Conservation (phyloP, 2,797 vertebrate species). For the Anguilla anguilla region DNA sequence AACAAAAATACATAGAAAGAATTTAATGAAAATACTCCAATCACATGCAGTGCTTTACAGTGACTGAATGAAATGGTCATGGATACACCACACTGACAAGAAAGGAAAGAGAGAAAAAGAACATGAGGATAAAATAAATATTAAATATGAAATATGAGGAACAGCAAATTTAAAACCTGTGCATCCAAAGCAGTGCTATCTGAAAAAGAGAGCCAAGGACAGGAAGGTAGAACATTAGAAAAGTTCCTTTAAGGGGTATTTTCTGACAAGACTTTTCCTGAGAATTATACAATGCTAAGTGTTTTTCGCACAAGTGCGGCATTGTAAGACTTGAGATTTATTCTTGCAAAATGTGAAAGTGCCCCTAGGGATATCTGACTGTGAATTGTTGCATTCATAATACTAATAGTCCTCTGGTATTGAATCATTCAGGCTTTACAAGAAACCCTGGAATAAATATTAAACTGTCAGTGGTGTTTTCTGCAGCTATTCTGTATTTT, state of each 20-base stretch:
- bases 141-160: slow-evolving; percentile 70
- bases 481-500: neutral
- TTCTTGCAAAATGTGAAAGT: neutral
- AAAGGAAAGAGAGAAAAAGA: slow-evolving; percentile 48
- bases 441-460: neutral
- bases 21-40: slow-evolving; percentile 28
- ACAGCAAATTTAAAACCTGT: slow-evolving; percentile 87
- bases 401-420: neutral
- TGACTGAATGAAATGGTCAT: slow-evolving; percentile 59
- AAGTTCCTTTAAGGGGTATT: slow-evolving; percentile 44
- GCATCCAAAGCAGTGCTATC: slow-evolving; percentile 93
- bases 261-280: slow-evolving; percentile 12
- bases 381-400: slow-evolving; percentile 1
- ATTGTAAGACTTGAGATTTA: slow-evolving; percentile 47
- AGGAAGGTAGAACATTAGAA: slow-evolving; percentile 76
- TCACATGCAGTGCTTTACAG: slow-evolving; percentile 75
- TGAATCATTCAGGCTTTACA: slow-evolving; percentile 15
- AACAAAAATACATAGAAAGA: slow-evolving; percentile 27
- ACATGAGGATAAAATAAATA: slow-evolving; percentile 67
- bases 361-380: neutral
- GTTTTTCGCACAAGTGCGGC: slow-evolving; percentile 37
- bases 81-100: slow-evolving; percentile 51
- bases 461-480: neutral
- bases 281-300: neutral
- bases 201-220: slow-evolving; percentile 85